Evolutionary conservation across 2,888 invertebrate species (phyloP).

Genomic region (Abrostola tripartita): DNA sequence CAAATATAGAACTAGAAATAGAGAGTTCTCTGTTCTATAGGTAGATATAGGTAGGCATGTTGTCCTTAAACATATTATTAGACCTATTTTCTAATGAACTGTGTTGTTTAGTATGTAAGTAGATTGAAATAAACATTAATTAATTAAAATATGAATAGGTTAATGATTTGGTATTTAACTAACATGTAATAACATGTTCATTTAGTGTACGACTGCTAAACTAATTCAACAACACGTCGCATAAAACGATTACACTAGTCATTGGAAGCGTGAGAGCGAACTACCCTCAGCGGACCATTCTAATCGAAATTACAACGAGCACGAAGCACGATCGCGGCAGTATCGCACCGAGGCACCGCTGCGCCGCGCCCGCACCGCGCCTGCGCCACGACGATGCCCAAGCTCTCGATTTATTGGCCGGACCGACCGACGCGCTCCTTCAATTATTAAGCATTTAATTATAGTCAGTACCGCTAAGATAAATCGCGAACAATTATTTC

Average conservation of each 20-base stretch:
- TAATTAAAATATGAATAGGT: constrained; percentile 16
- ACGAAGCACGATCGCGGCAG: constrained; percentile 79
- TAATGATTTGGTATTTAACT: constrained; percentile 27
- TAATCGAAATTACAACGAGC: constrained; percentile 81
- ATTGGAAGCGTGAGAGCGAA: constrained; percentile 83
- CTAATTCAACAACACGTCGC: constrained; percentile 76
- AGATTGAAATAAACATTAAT: neutral
- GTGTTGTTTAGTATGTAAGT: neutral
- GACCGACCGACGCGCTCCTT: constrained; percentile 73
- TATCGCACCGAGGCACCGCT: constrained; percentile 70
- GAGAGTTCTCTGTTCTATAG: no score
- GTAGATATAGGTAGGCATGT: no score
- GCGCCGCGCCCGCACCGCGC: constrained; percentile 48
- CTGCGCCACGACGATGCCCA: constrained; percentile 43
- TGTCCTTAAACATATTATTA: no score
- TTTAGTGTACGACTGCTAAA: constrained; percentile 56
- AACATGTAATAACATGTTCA: constrained; percentile 38
- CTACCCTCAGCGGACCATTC: constrained; percentile 75
- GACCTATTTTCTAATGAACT: no score
- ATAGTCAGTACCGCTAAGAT: constrained; percentile 76
- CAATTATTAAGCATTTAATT: constrained; percentile 86
- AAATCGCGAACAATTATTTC: constrained; percentile 84
- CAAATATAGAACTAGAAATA: no score
- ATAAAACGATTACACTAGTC: constrained; percentile 75
- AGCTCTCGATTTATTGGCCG: constrained; percentile 73